Evolutionary conservation across 2,888 invertebrate species (phyloP), one percentile per base, ranked within the genome.

Genomic region (Luperina nickerlii): DNA sequence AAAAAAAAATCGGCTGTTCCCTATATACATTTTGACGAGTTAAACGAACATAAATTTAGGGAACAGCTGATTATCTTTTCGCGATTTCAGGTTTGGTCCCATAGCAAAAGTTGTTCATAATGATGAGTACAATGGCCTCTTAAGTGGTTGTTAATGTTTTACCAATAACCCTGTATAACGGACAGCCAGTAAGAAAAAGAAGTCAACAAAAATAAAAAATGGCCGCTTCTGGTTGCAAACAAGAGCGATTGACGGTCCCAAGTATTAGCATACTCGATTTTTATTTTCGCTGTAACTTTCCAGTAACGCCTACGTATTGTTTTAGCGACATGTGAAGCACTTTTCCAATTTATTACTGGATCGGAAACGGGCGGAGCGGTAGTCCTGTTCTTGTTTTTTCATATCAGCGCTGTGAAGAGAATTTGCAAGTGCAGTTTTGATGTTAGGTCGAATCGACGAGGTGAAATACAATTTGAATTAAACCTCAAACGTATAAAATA

Each of bases 181-280:
- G 38, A 60, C 60, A 32, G 18, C 18, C 13, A 69, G 24, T 51
- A 24, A 32, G 7, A 27, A 27, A 27, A 32, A 51, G 32, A 73
- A 74, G 51, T 62, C 18, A 54, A 81, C 15, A 68, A 54, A 67
- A 73, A 67, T 65, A 45, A 68, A 54, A 67, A 73, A 67, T 65
- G 51, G 6, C n/a, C 24, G n/a, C n/a, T 57, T 18, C 27, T 69
- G 42, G 13, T 51, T 60, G 38, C 27, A 62, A 60, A 72, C 72
- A 67, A 24, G n/a, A 60, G 45, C 57, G 67, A 70, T 60, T 51
- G 79, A 65, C 11, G 76, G 70, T 24, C 57, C 27, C 18, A 57
- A 72, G 72, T 60, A 82, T 82, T 82, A 78, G 78, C 76, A 82
- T 76, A 82, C 73, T 71, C n/a, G 11, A 54, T 83, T 76, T 84